These are phyloP conservation scores for Nezara viridula DNA, from an alignment of 2,888 invertebrate species.

Conservation along the genomic window DNA sequence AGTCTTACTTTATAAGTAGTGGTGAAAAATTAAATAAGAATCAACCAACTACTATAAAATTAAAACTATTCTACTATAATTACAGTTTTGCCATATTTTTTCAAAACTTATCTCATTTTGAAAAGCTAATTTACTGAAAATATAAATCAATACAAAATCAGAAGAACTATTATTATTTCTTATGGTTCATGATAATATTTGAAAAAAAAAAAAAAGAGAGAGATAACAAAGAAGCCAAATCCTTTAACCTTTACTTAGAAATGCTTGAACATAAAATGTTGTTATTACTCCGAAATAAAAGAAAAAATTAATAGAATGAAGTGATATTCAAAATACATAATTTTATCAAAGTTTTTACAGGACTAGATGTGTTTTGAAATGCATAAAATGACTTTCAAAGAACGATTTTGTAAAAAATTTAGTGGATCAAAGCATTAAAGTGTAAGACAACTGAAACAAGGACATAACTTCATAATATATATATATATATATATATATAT, in stretches of 20 bases:
- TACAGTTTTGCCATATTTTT: not conserved
- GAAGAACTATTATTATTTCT: not conserved
- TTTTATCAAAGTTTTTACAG: not conserved
- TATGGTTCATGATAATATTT: not conserved
- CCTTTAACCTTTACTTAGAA: not conserved
- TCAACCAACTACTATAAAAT: not conserved
- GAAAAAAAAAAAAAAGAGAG: too few relatives aligned
- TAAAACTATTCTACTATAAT: not conserved
- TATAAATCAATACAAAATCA: not conserved
- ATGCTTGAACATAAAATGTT: not conserved
- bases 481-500: too few relatives aligned
- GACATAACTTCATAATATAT: not conserved
- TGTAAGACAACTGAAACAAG: not conserved
- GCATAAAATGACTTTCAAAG: not conserved
- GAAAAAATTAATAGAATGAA: not conserved
- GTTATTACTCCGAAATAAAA: not conserved
- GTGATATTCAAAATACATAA: not conserved
- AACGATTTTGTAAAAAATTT: not conserved
- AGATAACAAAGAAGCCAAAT: not conserved
- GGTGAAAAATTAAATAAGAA: not conserved
- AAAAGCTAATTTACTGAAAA: not conserved
- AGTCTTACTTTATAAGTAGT: not conserved
- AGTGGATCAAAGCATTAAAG: not conserved
- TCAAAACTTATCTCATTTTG: not conserved
- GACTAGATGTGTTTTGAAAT: not conserved